These are phyloP conservation scores for Catonia carolina DNA, from an alignment of 2,888 invertebrate species.

Conservation along the genomic window DNA sequence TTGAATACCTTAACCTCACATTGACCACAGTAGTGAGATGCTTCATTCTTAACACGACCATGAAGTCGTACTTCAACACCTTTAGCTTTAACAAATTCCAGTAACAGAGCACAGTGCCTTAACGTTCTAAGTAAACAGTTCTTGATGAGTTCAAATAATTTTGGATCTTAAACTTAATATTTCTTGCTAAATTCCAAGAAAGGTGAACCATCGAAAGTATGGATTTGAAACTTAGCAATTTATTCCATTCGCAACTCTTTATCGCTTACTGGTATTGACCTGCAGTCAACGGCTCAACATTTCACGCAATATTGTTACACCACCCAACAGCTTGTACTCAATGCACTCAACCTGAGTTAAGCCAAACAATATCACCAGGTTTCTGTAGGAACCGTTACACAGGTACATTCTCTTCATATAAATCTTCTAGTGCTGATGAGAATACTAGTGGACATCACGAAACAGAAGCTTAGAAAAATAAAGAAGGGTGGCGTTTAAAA, in stretches of 20 bases:
- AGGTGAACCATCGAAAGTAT: conserved; percentile 98
- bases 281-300: conserved; percentile 94
- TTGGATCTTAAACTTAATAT: conserved; percentile 90
- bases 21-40: conserved; percentile 95
- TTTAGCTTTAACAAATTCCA: conserved; percentile 77
- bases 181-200: conserved; percentile 95
- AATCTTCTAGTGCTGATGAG: conserved; percentile 87
- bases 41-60: conserved; percentile 89
- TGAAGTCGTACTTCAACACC: conserved; percentile 88
- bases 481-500: no score
- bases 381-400: conserved; percentile 94
- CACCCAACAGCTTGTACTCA: conserved; percentile 96
- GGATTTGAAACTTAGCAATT: conserved; percentile 92
- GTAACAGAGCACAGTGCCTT: conserved; percentile 77
- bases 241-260: conserved; percentile 98
- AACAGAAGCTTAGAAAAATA: no score
- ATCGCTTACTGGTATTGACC: conserved; percentile 88
- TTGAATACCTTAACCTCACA: conserved; percentile 99
- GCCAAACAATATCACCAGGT: conserved; percentile 98
- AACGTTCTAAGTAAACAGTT: conserved; percentile 83
- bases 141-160: conserved; percentile 75
- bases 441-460: no score
- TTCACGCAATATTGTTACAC: conserved; percentile 99
- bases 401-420: conserved; percentile 91
- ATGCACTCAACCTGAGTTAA: conserved; percentile 89